Evolutionary conservation across 2,113 vertebrate genomes (phyloP), one percentile per base, ranked within the genome.

Genomic region (Fukomys damarensis): DNA sequence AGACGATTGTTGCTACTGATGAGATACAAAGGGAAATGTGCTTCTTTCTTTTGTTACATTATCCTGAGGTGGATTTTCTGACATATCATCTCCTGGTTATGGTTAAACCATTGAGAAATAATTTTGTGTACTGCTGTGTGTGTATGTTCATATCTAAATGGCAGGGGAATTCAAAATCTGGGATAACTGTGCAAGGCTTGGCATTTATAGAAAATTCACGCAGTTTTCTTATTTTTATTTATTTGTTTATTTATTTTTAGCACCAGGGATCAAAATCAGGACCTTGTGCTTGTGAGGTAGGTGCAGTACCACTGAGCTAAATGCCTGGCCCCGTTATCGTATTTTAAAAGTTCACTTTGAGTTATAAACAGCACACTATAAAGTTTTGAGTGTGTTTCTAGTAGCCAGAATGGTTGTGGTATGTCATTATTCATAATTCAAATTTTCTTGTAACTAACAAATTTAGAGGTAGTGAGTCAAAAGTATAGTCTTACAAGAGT

Each of bases 361-460:
- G 35, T 68, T 88, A 66, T 38, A 70, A 54, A 54, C 3, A 89
- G 24, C 28, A 91, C 32, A 1, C 3, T 20, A 72, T 43, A 80
- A 65, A 35, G 4, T 54, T 97, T 96, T 79, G 30, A 88, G 12
- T 54, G 3, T 87, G 9, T 93, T 93, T 93, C 41, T 84, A 84
- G 28, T 24, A 87, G 59, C 49, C 65, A 32, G 38, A 70, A 93
- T 84, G 24, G 68, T 32, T 87, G n/a, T 68, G 3, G 11, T 38
- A 80, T 8, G 11, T 9, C 17, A 61, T 85, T 28, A 74, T 65
- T 95, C 54, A n/a, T 22, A 86, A 81, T 56, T 70, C 82, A 65
- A 59, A 83, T 93, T 93, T 68, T 93, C 61, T 79, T 84, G 85
- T 26, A 87, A 77, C 8, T 91, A 87, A 77, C 85, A 92, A 77